Conservation (phyloP, 2,113 vertebrate species). For the Himantopus leucocephalus region DNA sequence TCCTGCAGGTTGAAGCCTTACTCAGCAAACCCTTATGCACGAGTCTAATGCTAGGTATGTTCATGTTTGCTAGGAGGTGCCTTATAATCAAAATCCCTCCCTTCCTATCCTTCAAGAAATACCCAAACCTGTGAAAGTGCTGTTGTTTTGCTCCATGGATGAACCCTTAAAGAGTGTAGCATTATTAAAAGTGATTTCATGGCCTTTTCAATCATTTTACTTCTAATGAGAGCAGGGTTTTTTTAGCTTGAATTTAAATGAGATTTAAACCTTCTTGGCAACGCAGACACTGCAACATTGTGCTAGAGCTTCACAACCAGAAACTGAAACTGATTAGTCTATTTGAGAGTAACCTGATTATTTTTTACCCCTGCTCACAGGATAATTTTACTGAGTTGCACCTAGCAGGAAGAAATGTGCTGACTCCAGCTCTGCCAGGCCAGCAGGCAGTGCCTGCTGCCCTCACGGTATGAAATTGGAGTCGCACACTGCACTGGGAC, state of each 20-base stretch:
- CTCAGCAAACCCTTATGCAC: neutral
- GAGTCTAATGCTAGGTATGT: neutral
- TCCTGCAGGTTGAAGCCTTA: neutral
- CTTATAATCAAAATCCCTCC: neutral
- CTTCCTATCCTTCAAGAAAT: neutral
- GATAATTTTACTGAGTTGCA: neutral
- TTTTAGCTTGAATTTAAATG: conserved; percentile 11
- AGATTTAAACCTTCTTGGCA: conserved; percentile 39
- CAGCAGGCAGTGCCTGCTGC: neutral
- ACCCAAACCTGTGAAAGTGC: neutral
- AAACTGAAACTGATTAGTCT: neutral
- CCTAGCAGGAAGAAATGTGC: neutral
- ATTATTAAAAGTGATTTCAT: conserved; percentile 10
- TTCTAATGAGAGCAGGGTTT: neutral
- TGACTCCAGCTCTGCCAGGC: neutral
- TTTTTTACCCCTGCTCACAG: neutral
- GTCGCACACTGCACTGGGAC: neutral
- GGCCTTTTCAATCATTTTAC: conserved; percentile 10
- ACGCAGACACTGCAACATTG: conserved; percentile 2
- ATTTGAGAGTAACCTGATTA: neutral
- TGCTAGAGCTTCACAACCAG: neutral
- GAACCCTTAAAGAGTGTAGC: neutral
- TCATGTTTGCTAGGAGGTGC: neutral
- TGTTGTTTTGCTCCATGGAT: neutral
- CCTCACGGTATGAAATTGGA: neutral